Conservation (phyloP, 2,113 vertebrate species). For the Myotis brandtii region DNA sequence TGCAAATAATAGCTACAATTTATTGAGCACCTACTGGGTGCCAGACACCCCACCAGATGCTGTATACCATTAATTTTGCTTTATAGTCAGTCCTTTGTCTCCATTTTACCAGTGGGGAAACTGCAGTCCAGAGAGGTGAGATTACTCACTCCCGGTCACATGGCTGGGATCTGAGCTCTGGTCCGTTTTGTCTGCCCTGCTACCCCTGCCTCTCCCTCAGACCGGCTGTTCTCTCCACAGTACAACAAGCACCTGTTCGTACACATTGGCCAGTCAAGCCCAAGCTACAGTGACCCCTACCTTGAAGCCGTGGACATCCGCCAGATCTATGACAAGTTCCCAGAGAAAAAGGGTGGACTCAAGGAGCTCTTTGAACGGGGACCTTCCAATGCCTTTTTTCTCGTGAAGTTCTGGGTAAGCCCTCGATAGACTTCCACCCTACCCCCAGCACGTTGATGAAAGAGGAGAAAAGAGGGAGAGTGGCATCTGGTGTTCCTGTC, state of each 20-base stretch:
- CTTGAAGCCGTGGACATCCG: slow-evolving; percentile 95
- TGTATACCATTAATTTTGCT: background rate
- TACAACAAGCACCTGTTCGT: slow-evolving; percentile 97
- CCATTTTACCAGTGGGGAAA: background rate
- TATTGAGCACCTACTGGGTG: background rate
- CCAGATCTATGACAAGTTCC: slow-evolving; percentile 98
- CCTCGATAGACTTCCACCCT: background rate
- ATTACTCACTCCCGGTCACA: background rate
- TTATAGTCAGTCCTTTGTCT: background rate
- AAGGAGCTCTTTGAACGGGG: slow-evolving; percentile 96
- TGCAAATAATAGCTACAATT: fast-evolving
- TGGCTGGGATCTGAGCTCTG: background rate
- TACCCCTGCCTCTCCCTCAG: background rate
- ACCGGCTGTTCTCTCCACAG: slow-evolving; percentile 83
- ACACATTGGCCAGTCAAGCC: slow-evolving; percentile 95
- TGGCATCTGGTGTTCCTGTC: background rate
- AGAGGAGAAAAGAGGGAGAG: background rate
- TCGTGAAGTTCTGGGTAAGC: slow-evolving; percentile 97
- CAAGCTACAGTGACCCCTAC: slow-evolving; percentile 93
- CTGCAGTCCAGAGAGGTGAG: background rate
- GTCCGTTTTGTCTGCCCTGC: background rate
- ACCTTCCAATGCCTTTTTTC: slow-evolving; percentile 94
- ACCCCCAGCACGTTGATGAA: fast-evolving
- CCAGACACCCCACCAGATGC: fast-evolving
- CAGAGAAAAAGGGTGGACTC: slow-evolving; percentile 95